phyloP scores from a whole-genome alignment of 2,888 invertebrate species.

The Acleris sparsana region DNA sequence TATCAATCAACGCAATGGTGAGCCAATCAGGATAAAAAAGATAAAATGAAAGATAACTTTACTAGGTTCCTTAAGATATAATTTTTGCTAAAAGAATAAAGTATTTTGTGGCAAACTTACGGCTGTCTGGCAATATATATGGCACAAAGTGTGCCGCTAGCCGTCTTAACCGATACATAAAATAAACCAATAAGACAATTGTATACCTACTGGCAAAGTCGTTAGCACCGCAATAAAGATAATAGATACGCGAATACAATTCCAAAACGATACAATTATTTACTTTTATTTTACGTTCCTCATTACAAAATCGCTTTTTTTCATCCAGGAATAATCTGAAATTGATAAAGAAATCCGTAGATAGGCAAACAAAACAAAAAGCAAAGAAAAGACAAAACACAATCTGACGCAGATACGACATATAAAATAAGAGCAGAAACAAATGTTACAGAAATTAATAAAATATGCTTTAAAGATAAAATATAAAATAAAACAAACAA shows the following conservation, averaged over 20 bases:
- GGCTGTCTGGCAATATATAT: constrained; percentile 52
- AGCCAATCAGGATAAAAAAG: background rate
- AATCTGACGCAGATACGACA: too few relatives aligned
- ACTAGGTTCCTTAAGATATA: constrained; percentile 27
- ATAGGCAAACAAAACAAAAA: too few relatives aligned
- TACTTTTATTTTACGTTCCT: background rate
- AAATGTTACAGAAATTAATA: too few relatives aligned
- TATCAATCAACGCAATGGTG: background rate
- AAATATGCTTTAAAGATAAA: too few relatives aligned
- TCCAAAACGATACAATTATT: constrained; percentile 11
- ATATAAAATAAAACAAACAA: too few relatives aligned
- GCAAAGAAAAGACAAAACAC: too few relatives aligned
- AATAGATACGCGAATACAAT: constrained; percentile 23
- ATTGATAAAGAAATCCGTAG: too few relatives aligned
- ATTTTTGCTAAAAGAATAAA: constrained; percentile 32
- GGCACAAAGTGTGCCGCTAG: constrained; percentile 53
- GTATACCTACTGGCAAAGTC: constrained; percentile 52
- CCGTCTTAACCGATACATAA: constrained; percentile 47
- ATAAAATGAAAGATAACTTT: background rate
- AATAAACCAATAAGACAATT: constrained; percentile 24
- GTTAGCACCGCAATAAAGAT: constrained; percentile 53
- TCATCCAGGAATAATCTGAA: too few relatives aligned
- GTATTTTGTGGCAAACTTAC: constrained; percentile 48
- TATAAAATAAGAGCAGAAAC: too few relatives aligned
- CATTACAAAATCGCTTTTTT: too few relatives aligned